These are phyloP conservation scores for Cephus spinipes DNA, from an alignment of 2,888 invertebrate genomes.

Conservation along the genomic window DNA sequence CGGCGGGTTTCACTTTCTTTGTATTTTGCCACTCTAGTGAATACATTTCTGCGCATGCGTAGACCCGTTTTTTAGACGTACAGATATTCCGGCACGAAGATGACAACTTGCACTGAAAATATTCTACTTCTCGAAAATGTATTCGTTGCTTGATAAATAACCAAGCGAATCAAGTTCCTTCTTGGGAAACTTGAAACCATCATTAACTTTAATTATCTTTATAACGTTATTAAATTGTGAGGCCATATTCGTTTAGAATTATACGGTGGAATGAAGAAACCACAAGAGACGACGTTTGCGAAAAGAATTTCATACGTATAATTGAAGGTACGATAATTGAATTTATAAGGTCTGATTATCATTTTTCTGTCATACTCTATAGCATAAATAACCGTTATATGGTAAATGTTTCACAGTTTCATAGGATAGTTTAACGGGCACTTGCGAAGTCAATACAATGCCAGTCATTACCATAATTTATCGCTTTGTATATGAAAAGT, in stretches of 20 bases:
- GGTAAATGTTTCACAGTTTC: neutral
- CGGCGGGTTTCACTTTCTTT: neutral
- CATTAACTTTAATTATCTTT: neutral
- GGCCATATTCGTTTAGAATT: neutral
- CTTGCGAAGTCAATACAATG: conserved; percentile 9
- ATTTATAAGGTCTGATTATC: neutral
- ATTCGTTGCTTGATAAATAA: neutral
- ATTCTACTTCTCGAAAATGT: neutral
- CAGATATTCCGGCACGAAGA: neutral
- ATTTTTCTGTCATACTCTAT: neutral
- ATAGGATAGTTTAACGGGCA: neutral
- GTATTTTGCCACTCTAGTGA: neutral
- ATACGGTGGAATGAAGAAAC: neutral
- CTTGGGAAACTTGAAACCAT: neutral
- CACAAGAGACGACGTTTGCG: neutral
- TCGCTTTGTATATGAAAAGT: conserved; percentile 13
- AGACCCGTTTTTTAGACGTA: neutral
- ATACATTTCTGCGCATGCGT: neutral
- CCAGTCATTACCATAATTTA: conserved; percentile 18
- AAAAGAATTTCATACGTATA: neutral
- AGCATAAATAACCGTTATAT: neutral
- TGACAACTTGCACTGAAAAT: neutral
- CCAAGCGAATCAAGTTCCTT: neutral
- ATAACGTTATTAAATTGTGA: neutral
- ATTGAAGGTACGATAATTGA: neutral